Base-by-base conservation (phyloP, 2,888 invertebrate species). In the Escarpia spicata region DNA sequence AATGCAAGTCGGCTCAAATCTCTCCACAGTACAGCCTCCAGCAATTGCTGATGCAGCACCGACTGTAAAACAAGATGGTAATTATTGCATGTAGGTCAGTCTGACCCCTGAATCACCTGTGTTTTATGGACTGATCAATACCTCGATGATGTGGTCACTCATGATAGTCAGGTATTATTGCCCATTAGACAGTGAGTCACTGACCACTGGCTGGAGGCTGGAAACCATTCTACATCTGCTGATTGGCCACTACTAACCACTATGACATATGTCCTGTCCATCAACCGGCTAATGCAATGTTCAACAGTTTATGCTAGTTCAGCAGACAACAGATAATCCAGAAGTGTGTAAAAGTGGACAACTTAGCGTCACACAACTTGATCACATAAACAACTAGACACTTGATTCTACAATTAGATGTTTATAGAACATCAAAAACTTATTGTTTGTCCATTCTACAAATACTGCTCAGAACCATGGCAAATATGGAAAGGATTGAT, bases 51-150 rank as follows among this genome's bases (percentile, higher is more conserved):
- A 26, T n/a, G n/a, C 75, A 75, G 75, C 75, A 75, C 75, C 6
- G n/a, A 75, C 75, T 2, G 6, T 75, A 75, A 75, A 2, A 75
- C 6, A 19, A 75, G 19, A 75, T 75, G 75, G 75, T 75, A 26
- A 75, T 75, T 75, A 75, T 75, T 19, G 75, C 75, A 75, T 26
- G n/a, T n/a, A 75, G 75, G 75, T 75, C 75, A 75, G 19, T 26
- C n/a, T 75, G 75, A 75, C 75, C 75, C 4, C 75, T 75, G 75
- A 75, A 75, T 75, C 75, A 75, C 75, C 75, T 75, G 75, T 75
- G 75, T 26, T n/a, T 52, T 75, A 75, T 75, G 19, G 75, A 75
- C 75, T 75, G 75, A 26, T 75, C 75, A 75, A 75, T 75, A 75
- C 75, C 75, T 75, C 26, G 75, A 15, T 75, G 75, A 52, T 52